Evolutionary conservation across 2,888 invertebrate genomes (phyloP).

Genomic region (Drosophila lacicola): DNA sequence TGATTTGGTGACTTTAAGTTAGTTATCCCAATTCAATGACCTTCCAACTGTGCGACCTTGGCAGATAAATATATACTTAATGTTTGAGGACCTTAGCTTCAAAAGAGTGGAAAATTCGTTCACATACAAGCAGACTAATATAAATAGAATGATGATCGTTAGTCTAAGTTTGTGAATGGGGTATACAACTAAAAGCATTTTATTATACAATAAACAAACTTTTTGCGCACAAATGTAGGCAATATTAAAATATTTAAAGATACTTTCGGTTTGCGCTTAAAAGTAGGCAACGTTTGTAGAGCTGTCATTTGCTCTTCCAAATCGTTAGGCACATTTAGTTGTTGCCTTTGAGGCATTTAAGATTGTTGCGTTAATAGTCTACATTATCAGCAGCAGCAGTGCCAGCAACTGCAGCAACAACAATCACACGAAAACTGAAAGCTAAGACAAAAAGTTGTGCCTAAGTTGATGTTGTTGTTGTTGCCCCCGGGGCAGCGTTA

Average conservation of each 20-base stretch:
- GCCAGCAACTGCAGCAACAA: conserved; percentile 22
- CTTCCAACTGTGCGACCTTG: no score
- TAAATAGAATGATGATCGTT: no score
- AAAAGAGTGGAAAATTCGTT: no score
- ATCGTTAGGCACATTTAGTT: conserved; percentile 61
- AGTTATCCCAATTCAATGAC: no score
- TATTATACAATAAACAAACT: neutral
- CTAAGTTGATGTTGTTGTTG: conserved; percentile 58
- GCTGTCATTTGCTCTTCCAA: conserved; percentile 37
- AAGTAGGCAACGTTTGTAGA: conserved; percentile 22
- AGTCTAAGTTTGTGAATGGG: no score
- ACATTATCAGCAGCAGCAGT: conserved; percentile 39
- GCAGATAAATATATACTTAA: no score
- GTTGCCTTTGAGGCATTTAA: conserved; percentile 51
- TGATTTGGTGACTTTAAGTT: no score
- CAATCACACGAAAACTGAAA: conserved; percentile 57
- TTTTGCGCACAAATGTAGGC: conserved; percentile 19
- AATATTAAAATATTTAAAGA: neutral
- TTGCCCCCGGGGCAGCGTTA: conserved; percentile 56
- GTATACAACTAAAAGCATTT: neutral
- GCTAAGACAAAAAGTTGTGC: conserved; percentile 73
- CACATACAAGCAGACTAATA: no score
- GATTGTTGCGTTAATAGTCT: conserved; percentile 70
- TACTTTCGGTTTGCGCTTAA: neutral
- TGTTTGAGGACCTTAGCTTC: no score